A percentile compares a stretch with the other conserved stretches of the same genome.
phyloP scores from a whole-genome alignment of 2,113 vertebrate species.

The Mustelus asterias region DNA sequence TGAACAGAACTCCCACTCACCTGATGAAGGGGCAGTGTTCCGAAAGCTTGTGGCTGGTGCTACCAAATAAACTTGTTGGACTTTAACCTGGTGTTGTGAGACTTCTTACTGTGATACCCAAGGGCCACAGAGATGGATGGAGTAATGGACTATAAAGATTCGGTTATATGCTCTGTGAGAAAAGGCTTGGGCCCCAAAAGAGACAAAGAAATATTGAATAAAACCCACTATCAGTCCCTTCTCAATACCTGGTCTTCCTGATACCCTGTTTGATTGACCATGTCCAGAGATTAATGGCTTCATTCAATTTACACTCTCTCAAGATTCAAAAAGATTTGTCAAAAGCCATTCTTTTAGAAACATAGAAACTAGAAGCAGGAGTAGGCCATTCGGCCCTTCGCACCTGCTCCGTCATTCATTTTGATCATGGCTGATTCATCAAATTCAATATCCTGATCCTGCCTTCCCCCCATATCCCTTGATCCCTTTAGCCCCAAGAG shows the following conservation, averaged over 20 bases:
- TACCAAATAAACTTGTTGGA: too few species aligned
- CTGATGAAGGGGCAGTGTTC: too few species aligned
- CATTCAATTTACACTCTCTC: neutral
- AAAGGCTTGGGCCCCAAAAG: neutral
- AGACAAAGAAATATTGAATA: neutral
- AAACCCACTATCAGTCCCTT: neutral
- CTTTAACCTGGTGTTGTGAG: too few species aligned
- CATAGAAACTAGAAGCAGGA: too few species aligned
- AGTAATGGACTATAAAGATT: neutral
- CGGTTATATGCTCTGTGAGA: neutral
- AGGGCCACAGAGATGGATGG: neutral
- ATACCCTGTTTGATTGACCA: neutral
- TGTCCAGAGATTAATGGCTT: neutral
- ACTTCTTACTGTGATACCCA: neutral
- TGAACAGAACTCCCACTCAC: too few species aligned
- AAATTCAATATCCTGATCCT: too few species aligned
- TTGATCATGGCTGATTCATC: too few species aligned
- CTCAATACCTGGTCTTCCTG: neutral
- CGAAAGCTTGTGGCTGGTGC: too few species aligned
- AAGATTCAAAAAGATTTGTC: neutral
- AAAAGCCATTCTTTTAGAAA: neutral
- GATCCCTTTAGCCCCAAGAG: too few species aligned
- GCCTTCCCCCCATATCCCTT: too few species aligned
- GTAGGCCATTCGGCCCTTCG: too few species aligned
- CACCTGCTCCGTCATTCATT: too few species aligned